Evolutionary conservation across 2,888 invertebrate genomes (phyloP).

Genomic region (Augochlorella aurata): DNA sequence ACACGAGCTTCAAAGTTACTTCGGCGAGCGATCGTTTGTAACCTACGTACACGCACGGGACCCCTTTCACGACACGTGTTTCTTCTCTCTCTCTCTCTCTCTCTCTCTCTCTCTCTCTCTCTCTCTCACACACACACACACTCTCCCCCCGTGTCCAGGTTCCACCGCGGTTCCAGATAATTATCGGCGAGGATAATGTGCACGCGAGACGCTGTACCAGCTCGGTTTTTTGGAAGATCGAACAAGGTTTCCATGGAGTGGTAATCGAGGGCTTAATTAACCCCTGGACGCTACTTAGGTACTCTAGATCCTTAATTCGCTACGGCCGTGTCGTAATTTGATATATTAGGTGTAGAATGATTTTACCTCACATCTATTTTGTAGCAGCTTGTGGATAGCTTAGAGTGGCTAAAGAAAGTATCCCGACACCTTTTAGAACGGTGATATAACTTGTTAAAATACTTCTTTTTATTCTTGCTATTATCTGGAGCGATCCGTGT

Average conservation of each 20-base stretch:
- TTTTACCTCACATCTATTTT: too few species aligned
- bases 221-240: background rate
- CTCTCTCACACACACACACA: background rate
- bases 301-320: too few species aligned
- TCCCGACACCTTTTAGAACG: too few species aligned
- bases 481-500: too few species aligned
- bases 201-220: constrained; percentile 18
- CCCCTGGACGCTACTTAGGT: background rate
- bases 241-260: background rate
- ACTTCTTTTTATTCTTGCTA: too few species aligned
- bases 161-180: constrained; percentile 43
- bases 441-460: too few species aligned
- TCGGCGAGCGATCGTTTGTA: constrained; percentile 61
- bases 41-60: constrained; percentile 55
- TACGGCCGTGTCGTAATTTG: too few species aligned
- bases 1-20: constrained; percentile 61
- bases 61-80: constrained; percentile 58
- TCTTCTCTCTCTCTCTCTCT: constrained; percentile 7
- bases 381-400: too few species aligned
- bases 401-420: too few species aligned
- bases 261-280: constrained; percentile 42
- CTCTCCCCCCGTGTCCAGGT: background rate
- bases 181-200: constrained; percentile 53
- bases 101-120: constrained; percentile 26
- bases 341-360: too few species aligned